Percentiles rank a stretch among this genome's conserved stretches.
These are phyloP conservation scores for Ladona fulva DNA, from an alignment of 1,140 invertebrate genomes.

Conservation along the genomic window DNA sequence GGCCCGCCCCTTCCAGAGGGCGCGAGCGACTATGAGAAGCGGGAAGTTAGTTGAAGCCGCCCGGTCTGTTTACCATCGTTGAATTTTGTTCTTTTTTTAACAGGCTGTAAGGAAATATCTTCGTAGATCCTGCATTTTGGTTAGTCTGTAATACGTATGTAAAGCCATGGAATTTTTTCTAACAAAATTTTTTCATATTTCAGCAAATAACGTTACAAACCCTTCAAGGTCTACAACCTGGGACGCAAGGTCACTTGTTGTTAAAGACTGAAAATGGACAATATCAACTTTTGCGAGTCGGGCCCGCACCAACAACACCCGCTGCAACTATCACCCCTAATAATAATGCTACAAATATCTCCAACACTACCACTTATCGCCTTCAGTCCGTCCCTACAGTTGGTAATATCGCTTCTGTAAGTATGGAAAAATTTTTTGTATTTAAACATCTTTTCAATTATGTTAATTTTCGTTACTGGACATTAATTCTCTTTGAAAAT, in stretches of 20 bases:
- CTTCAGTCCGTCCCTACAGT: slow-evolving; percentile 49
- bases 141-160: too few species aligned
- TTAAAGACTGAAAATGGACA: slow-evolving; percentile 93
- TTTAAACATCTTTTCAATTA: too few species aligned
- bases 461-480: too few species aligned
- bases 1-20: not conserved
- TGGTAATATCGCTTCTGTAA: slow-evolving; percentile 30
- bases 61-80: too few species aligned
- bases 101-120: too few species aligned
- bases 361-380: slow-evolving; percentile 43
- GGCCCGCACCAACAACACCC: slow-evolving; percentile 53
- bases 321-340: slow-evolving; percentile 47
- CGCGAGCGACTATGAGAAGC: not conserved
- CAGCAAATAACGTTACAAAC: slow-evolving; percentile 71
- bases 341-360: slow-evolving; percentile 37
- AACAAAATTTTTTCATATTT: slow-evolving; percentile 36
- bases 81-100: too few species aligned
- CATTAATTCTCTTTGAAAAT: too few species aligned
- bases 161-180: too few species aligned
- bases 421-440: not conserved
- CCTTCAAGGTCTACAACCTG: slow-evolving; percentile 69
- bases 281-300: slow-evolving; percentile 80
- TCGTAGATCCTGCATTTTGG: too few species aligned
- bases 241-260: slow-evolving; percentile 74
- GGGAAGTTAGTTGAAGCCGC: not conserved